Evolutionary conservation across 2,113 vertebrate species (phyloP), one percentile per base, ranked within the genome.

Genomic region (Deroptyus accipitrinus): DNA sequence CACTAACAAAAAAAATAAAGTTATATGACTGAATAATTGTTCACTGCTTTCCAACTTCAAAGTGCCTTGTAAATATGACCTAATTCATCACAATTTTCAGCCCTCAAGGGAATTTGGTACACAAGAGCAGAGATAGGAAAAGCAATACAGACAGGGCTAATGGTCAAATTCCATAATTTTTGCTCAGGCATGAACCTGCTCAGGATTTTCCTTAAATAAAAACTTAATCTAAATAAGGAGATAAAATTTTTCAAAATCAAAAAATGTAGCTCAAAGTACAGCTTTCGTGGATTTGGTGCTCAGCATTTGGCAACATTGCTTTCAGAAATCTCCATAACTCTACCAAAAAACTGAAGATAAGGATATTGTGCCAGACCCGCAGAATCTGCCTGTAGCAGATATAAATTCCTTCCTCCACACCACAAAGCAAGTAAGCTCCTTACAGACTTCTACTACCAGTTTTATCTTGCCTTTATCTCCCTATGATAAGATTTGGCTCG

Each of bases 1-100:
- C 35, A 13, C 76, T 92, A 95, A 88, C 5, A 1, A 95, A 94
- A 94, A 94, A 94, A 96, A 92, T 92, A 88, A 94, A 95, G 92
- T 94, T 96, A 88, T 95, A 90, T 72, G 67, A 78, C 73, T 62
- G 35, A 94, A 77, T 95, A 97, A 94, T 94, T 92, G 88, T 90
- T 88, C 49, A 64, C 42, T 84, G 76, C 76, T 76, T 86, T 86
- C 73, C 73, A 84, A 13, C 95, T 96, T 96, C 95, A 96, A 97
- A 95, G 95, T 93, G 48, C 30, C 90, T 92, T 90, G 69, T 86
- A 96, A 93, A 94, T 86, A 91, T 57, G 86, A 86, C 68, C 90
- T 86, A 95, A 94, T 95, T 91, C 39, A 95, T 95, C 70, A 92
- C 30, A 72, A 55, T 76, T 89, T 94, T 91, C 2, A 1, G 13